Conservation (phyloP, 2,888 invertebrate species). For the Lepidocyrtoides sp. region DNA sequence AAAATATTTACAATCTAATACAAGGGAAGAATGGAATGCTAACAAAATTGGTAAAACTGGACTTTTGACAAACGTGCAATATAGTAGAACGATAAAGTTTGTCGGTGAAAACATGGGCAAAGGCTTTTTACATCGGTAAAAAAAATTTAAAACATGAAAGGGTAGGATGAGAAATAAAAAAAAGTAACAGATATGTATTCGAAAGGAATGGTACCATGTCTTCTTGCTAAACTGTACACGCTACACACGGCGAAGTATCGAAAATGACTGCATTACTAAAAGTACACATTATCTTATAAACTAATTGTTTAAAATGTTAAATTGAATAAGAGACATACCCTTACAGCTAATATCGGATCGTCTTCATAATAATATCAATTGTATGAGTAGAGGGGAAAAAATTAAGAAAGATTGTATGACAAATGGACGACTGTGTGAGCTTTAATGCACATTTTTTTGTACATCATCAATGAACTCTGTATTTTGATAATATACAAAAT, state of each 20-base stretch:
- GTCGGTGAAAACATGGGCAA: background rate
- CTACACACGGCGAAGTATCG: slow-evolving; percentile 47
- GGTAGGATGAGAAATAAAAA: no score
- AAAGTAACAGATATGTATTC: background rate
- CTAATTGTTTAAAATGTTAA: background rate
- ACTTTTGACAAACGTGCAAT: slow-evolving; percentile 21
- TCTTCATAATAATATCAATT: background rate
- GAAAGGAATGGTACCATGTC: background rate
- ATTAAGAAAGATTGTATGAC: background rate
- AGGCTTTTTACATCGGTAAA: background rate
- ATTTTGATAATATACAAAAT: slow-evolving; percentile 45
- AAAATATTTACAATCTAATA: slow-evolving; percentile 18
- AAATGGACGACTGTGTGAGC: slow-evolving; percentile 21
- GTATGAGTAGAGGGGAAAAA: background rate
- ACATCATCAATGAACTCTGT: background rate
- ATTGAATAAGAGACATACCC: background rate
- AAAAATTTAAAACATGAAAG: background rate
- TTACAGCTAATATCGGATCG: slow-evolving; percentile 29
- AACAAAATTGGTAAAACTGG: slow-evolving; percentile 8
- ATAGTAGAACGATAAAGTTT: background rate
- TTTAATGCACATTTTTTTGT: slow-evolving; percentile 55
- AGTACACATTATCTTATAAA: slow-evolving; percentile 54
- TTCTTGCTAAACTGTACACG: slow-evolving; percentile 19
- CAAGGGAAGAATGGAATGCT: background rate
- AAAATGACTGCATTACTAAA: slow-evolving; percentile 62